Evolutionary conservation across 2,797 vertebrate genomes (phyloP).

Genomic region (Clarias laeviceps): DNA sequence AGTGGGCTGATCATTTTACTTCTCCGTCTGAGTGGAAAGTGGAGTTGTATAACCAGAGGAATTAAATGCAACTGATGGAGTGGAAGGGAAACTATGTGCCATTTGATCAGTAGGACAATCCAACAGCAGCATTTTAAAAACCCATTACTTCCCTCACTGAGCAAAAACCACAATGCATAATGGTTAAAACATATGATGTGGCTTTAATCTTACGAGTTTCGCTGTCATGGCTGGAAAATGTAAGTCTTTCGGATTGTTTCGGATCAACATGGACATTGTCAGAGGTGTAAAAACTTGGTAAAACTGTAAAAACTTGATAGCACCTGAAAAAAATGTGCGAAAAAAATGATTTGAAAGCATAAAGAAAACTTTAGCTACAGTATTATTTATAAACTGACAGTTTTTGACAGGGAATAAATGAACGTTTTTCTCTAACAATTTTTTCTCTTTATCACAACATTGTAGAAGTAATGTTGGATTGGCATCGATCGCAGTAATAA

Average conservation of each 20-base stretch:
- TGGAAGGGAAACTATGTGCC: conserved; percentile 39
- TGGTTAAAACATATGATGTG: background rate
- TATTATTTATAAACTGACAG: background rate
- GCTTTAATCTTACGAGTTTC: background rate
- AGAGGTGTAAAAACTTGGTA: background rate
- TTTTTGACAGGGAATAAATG: background rate
- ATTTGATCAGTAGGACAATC: conserved; percentile 46
- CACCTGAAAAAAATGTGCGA: background rate
- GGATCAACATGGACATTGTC: background rate
- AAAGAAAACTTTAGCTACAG: background rate
- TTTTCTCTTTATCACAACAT: background rate
- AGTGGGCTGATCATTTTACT: conserved; percentile 30
- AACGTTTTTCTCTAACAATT: background rate
- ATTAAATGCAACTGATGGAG: conserved; percentile 27
- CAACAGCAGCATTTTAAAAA: conserved; percentile 31
- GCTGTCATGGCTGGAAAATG: background rate
- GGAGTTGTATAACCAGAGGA: conserved; percentile 40
- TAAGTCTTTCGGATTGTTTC: background rate
- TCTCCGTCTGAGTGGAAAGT: conserved; percentile 36
- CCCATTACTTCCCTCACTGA: conserved; percentile 40
- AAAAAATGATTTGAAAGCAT: background rate
- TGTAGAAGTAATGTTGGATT: background rate
- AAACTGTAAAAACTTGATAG: background rate
- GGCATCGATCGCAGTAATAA: background rate
- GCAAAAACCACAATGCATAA: conserved; percentile 26